These are phyloP conservation scores for Netelia virgata DNA, from an alignment of 2,888 invertebrate genomes.

Conservation along the genomic window DNA sequence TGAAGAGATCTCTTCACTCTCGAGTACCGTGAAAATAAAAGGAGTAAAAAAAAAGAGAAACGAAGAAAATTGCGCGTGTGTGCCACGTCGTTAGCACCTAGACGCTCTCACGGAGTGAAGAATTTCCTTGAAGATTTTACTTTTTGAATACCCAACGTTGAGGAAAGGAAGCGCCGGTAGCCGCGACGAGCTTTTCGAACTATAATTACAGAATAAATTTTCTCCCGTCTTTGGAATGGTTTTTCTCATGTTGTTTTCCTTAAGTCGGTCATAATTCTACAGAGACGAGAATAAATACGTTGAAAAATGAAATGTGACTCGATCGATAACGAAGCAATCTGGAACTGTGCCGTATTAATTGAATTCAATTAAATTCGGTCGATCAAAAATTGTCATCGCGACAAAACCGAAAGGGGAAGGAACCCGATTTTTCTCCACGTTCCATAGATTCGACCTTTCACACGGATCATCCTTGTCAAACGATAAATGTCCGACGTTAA, in stretches of 20 bases:
- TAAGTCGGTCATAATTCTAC: too few species aligned
- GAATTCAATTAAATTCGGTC: too few species aligned
- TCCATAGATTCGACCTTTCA: neutral
- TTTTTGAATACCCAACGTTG: slow-evolving; percentile 36
- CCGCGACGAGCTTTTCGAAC: neutral
- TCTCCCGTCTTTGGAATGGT: too few species aligned
- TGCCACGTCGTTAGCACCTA: slow-evolving; percentile 70
- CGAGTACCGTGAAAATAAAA: neutral
- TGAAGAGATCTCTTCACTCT: slow-evolving; percentile 32
- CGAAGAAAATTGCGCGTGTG: slow-evolving; percentile 17
- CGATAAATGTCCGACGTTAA: neutral
- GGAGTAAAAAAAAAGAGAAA: neutral
- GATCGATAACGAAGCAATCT: too few species aligned
- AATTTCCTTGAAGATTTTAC: slow-evolving; percentile 51
- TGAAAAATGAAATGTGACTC: too few species aligned
- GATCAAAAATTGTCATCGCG: too few species aligned
- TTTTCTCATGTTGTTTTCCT: too few species aligned
- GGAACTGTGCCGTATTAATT: too few species aligned
- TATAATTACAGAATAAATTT: neutral
- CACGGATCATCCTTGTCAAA: neutral
- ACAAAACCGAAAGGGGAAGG: too few species aligned
- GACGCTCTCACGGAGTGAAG: slow-evolving; percentile 38
- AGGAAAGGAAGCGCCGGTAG: neutral
- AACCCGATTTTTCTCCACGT: neutral
- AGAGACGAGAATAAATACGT: too few species aligned